Evolutionary conservation across 2,113 vertebrate species (phyloP), one percentile per base, ranked within the genome.

Genomic region (Mirza zaza): DNA sequence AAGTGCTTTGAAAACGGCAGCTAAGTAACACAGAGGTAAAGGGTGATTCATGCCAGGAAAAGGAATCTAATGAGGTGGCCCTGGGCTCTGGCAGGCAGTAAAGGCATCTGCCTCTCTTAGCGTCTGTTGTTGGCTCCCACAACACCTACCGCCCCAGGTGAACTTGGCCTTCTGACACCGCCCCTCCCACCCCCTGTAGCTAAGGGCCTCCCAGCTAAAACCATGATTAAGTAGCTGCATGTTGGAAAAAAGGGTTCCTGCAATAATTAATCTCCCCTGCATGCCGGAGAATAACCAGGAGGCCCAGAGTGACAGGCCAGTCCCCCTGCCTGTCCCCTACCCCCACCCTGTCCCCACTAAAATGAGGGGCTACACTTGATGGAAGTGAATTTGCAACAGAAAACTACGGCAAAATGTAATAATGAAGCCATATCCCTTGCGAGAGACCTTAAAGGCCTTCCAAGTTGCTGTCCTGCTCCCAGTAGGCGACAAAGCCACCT

Each of bases 211-310:
- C 85, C 81, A 93, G 90, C 96, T 93, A 45, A 96, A 98, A 96
- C 93, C 57, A 75, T 1, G 13, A 95, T 90, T 80, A 95, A 96
- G 97, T 81, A 57, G 21, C 52, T 77, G 67, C 32, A 77, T 71
- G 34, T 36, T 70, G 81, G 73, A 50, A 92, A 85, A 85, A 93
- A 80, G 95, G 87, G 82, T 20, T 27, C 48, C 10, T 48, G 48
- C 98, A 98, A 98, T 98, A 96, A 96, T 98, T 97, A 97, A 97
- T 92, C 71, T 57, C 45, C 57, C 25, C 73, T 94, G 61, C n/a
- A 0, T 9, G 48, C 81, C 68, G 48, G 90, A 36, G 50, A 63
- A 32, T 42, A 45, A 15, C 89, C 48, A 55, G 61, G 82, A 77
- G 23, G 75, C 88, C 95, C n/a, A 1, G 68, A 15, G 70, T 23